Evolutionary conservation across 92 coral and sea anemone species (phyloP).

Genomic region (Paramuricea clavata): DNA sequence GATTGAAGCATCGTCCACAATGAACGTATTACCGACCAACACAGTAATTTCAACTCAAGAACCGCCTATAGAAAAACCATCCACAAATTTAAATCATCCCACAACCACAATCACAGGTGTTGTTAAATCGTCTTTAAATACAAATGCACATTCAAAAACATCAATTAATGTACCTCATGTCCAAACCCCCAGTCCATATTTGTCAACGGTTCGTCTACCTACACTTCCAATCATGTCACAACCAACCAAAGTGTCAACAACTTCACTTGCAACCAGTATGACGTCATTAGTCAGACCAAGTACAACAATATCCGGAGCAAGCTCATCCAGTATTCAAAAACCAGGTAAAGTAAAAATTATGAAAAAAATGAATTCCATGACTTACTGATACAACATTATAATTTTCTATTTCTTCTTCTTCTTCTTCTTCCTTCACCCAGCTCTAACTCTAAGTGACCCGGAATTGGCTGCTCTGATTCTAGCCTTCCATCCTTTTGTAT

Average conservation of each 20-base stretch:
- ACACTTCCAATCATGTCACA: neutral
- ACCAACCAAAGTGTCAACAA: constrained; percentile 6
- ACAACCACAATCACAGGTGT: neutral
- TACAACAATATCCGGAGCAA: neutral
- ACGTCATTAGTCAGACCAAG: constrained; percentile 17
- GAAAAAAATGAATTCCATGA: too few relatives aligned
- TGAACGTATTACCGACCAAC: neutral
- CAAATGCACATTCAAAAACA: neutral
- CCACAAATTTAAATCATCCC: neutral
- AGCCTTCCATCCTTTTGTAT: too few relatives aligned
- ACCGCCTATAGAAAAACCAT: neutral
- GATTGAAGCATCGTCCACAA: constrained; percentile 9
- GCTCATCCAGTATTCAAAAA: constrained; percentile 2
- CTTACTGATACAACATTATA: neutral
- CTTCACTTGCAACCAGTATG: neutral
- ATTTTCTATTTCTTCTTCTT: neutral
- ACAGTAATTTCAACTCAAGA: neutral
- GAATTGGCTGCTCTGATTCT: too few relatives aligned
- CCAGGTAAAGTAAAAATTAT: constrained; percentile 19
- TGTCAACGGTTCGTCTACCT: neutral
- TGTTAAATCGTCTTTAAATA: neutral
- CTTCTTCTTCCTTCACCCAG: neutral
- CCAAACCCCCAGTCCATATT: neutral
- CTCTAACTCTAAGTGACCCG: too few relatives aligned
- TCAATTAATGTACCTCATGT: neutral